Evolutionary conservation across 2,113 vertebrate species (phyloP).

Genomic region (Nothoprocta perdicaria): DNA sequence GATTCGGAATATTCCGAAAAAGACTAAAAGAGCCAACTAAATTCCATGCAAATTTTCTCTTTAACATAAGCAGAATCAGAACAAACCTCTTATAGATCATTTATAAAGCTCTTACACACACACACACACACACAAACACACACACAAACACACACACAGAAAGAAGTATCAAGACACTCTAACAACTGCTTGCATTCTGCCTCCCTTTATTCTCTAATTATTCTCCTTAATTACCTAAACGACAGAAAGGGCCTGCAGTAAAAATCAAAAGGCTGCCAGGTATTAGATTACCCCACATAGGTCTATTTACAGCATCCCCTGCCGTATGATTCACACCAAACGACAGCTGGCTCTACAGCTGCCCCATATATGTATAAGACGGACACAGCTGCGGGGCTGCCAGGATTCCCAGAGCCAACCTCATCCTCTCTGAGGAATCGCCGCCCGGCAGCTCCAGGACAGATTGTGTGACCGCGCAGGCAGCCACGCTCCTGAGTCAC

Average conservation of each 20-base stretch:
- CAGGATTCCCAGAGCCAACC: slow-evolving; percentile 85
- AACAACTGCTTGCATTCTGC: slow-evolving; percentile 8
- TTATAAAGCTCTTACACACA: neutral
- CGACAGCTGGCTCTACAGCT: slow-evolving; percentile 96
- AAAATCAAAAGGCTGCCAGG: slow-evolving; percentile 86
- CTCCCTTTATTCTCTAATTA: slow-evolving; percentile 21
- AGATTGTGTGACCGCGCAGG: slow-evolving; percentile 38
- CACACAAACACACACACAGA: neutral
- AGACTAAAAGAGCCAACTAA: neutral
- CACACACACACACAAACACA: neutral
- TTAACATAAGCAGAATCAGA: neutral
- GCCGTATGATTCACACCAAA: slow-evolving; percentile 88
- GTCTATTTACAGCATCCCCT: slow-evolving; percentile 92
- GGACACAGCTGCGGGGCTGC: slow-evolving; percentile 90
- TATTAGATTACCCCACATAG: slow-evolving; percentile 89
- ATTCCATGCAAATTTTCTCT: neutral
- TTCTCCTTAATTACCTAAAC: slow-evolving; percentile 32
- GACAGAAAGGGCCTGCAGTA: slow-evolving; percentile 67
- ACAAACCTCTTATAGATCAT: neutral
- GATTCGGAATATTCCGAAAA: neutral
- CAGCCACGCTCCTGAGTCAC: neutral
- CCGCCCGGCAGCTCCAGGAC: neutral
- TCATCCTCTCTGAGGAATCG: slow-evolving; percentile 83
- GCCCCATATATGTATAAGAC: slow-evolving; percentile 87
- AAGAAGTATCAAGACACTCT: neutral